These are phyloP conservation scores for Sebastolobus alascanus DNA, from an alignment of 2,797 vertebrate species.

Conservation along the genomic window DNA sequence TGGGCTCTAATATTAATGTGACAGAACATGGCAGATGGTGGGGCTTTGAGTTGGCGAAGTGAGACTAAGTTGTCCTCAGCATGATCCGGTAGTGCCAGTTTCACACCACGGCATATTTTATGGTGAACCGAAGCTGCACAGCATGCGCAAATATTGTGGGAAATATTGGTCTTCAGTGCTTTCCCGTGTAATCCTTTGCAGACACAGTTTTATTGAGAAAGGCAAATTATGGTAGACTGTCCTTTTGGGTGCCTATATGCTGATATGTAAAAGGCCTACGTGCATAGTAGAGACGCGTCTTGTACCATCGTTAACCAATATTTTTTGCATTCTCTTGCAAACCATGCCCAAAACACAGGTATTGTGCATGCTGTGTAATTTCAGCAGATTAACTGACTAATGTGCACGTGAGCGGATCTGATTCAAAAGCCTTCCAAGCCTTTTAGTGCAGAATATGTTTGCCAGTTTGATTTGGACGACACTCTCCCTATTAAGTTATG, in stretches of 20 bases:
- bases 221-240: not conserved
- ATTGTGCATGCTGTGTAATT: not conserved
- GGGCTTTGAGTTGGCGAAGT: constrained; percentile 67
- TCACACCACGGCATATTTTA: constrained; percentile 71
- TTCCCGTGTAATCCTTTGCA: constrained; percentile 16
- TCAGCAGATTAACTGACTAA: not conserved
- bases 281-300: too few relatives aligned
- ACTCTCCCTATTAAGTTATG: constrained; percentile 5
- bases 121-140: constrained; percentile 52
- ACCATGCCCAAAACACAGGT: constrained; percentile 3
- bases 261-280: not conserved
- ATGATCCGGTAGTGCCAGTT: constrained; percentile 67
- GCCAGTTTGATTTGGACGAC: constrained; percentile 46
- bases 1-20: constrained; percentile 45
- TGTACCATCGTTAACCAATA: too few relatives aligned
- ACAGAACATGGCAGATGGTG: constrained; percentile 73
- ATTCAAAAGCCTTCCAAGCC: constrained; percentile 6
- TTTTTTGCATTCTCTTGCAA: not conserved
- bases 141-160: constrained; percentile 60
- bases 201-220: constrained; percentile 7
- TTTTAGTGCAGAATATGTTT: constrained; percentile 16
- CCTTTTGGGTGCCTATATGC: not conserved
- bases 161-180: constrained; percentile 43
- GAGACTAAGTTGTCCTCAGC: constrained; percentile 68
- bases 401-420: constrained; percentile 12